A percentile compares a stretch with the other conserved stretches of the same genome.
These are phyloP conservation scores for Danionella dracula DNA, from an alignment of 2,797 vertebrate genomes.

Conservation along the genomic window DNA sequence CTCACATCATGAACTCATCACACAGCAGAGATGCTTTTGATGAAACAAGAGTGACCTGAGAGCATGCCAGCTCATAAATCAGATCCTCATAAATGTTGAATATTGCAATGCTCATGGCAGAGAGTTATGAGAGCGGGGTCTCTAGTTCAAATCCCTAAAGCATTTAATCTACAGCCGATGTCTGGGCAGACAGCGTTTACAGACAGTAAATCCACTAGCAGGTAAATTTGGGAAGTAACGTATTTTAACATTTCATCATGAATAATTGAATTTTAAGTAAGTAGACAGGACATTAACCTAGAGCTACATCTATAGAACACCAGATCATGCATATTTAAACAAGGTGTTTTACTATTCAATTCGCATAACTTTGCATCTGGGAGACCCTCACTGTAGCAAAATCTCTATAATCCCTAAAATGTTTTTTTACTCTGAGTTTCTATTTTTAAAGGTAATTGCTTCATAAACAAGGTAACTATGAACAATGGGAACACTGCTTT, in stretches of 20 bases:
- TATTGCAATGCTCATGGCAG: constrained; percentile 35
- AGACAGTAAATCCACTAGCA: neutral
- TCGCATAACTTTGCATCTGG: no score
- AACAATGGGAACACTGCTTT: no score
- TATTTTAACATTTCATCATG: constrained; percentile 36
- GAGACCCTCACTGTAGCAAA: no score
- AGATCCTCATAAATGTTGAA: constrained; percentile 47
- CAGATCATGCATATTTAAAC: constrained; percentile 71
- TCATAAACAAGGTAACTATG: no score
- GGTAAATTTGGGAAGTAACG: constrained; percentile 29
- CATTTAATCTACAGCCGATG: constrained; percentile 27
- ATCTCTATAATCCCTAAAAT: no score
- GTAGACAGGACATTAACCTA: constrained; percentile 50
- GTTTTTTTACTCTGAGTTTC: no score
- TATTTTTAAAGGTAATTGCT: no score
- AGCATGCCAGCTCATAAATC: constrained; percentile 44
- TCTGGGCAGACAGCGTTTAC: neutral
- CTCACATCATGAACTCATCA: constrained; percentile 26
- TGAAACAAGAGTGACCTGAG: constrained; percentile 42
- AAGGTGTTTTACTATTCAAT: constrained; percentile 47
- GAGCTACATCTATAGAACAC: constrained; percentile 43
- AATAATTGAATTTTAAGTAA: constrained; percentile 50
- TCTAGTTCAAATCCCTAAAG: constrained; percentile 42
- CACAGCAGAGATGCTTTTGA: constrained; percentile 27
- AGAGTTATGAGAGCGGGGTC: constrained; percentile 39